These are phyloP conservation scores for Melieria picta DNA, from an alignment of 2,888 invertebrate species.

Conservation along the genomic window DNA sequence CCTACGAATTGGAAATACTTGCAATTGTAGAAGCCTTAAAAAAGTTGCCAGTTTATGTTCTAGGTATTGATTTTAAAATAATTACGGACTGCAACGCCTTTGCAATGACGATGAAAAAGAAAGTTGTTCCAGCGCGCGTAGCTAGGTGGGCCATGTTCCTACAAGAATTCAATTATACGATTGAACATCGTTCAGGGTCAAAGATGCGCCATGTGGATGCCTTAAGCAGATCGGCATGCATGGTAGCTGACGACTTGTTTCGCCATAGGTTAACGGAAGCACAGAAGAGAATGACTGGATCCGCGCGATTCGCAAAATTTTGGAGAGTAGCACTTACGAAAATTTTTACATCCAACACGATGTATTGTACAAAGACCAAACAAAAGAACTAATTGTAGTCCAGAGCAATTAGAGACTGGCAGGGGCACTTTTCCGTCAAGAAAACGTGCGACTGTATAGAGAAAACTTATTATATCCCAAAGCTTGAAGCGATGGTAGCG, in stretches of 20 bases:
- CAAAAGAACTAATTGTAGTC: background rate
- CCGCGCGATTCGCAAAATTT: background rate
- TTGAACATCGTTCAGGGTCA: constrained; percentile 33
- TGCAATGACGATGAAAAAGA: constrained; percentile 48
- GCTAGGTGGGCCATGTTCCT: constrained; percentile 27
- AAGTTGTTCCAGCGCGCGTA: constrained; percentile 17
- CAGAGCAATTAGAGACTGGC: background rate
- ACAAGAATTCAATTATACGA: constrained; percentile 36
- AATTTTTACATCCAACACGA: background rate
- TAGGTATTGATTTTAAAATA: too few species aligned
- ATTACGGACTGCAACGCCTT: constrained; percentile 37
- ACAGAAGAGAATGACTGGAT: background rate
- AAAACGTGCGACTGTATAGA: background rate
- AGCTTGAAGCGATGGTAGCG: background rate
- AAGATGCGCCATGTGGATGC: constrained; percentile 39
- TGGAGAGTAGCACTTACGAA: background rate
- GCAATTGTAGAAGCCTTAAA: too few species aligned
- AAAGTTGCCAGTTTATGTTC: too few species aligned
- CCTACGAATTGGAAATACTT: too few species aligned
- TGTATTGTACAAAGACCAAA: background rate
- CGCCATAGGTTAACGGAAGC: background rate
- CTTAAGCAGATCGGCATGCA: constrained; percentile 30
- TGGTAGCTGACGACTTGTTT: constrained; percentile 29
- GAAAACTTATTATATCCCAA: constrained; percentile 7
- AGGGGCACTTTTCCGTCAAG: background rate